Base-by-base conservation (phyloP, 2,888 invertebrate species). In the Papilio demoleus region DNA sequence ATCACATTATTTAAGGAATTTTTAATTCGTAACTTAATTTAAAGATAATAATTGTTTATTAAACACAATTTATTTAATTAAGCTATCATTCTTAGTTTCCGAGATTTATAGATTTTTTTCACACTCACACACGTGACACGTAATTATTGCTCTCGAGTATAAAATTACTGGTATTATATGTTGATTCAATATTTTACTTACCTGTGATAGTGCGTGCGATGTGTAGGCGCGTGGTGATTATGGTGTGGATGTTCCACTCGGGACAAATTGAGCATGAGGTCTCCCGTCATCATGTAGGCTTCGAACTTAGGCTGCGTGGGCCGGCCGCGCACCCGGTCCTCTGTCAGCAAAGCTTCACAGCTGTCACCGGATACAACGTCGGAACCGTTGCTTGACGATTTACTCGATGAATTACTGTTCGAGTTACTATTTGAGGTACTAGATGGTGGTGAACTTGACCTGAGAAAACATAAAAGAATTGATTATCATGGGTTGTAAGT, bases 241-340 rank as follows among this genome's bases (percentile, higher is more conserved):
- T 92, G 87, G 76, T 94, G 93, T 62, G 94, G 93, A 76, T 95
- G 95, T 74, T 96, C 96, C 70, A 96, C 96, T 77, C 97, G 93
- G 71, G 98, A 97, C 76, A 98, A 95, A 90, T 98, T 98, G 77
- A 99, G 94, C 86, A 99, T 98, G 82, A 98, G 95, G 89, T 99
- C 98, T 58, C 99, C 99, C 36, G 99, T 99, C 99, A 99, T 99
- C 96, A 98, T 97, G 93, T 97, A 99, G 68, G 98, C 97, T 91
- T 98, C 98, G 91, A 97, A 97, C 87, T 97, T 95, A 72, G 92
- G 92, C 73, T 87, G 87, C 73, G 84, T 80, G 75, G 79, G 81
- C 76, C 89, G 85, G 70, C 87, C 81, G 74, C 86, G 79, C 76
- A 81, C 71, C 69, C 89, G 87, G 72, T 93, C 93, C 65, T 88